Percentiles rank a stretch among this genome's conserved stretches.
Evolutionary conservation across 35 echinoderm and acorn worm genomes (phyloP).

Genomic region (Apostichopus japonicus): DNA sequence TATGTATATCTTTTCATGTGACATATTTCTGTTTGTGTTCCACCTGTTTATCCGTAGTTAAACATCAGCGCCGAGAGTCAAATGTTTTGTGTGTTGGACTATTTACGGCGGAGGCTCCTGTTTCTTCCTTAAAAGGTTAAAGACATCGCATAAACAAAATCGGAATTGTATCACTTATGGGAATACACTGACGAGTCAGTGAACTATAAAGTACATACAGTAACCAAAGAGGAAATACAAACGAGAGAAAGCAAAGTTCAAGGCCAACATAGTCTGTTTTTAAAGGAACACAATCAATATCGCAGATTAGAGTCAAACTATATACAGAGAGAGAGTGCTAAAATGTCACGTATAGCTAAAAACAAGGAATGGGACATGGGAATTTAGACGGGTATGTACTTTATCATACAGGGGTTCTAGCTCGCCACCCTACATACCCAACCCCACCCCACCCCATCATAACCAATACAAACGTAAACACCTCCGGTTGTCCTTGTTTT

Average conservation of each 20-base stretch:
- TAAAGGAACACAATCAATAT: not conserved
- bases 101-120: not conserved
- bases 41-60: conserved; percentile 43
- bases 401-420: no score
- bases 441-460: no score
- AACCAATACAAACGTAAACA: no score
- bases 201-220: conserved; percentile 20
- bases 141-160: conserved; percentile 19
- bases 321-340: not conserved
- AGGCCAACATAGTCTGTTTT: not conserved
- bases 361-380: not conserved
- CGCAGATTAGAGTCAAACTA: not conserved
- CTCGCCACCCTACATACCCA: no score
- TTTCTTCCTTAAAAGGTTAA: not conserved
- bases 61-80: not conserved
- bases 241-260: not conserved
- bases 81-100: not conserved
- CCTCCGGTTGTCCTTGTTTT: no score
- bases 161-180: not conserved
- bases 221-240: conserved; percentile 2
- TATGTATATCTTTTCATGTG: not conserved
- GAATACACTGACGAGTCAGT: conserved; percentile 18
- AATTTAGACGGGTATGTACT: no score
- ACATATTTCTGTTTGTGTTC: not conserved
- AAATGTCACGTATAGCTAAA: not conserved